These are phyloP conservation scores for Cyrtodaria siliqua DNA, from an alignment of 2,888 invertebrate genomes.

Conservation along the genomic window DNA sequence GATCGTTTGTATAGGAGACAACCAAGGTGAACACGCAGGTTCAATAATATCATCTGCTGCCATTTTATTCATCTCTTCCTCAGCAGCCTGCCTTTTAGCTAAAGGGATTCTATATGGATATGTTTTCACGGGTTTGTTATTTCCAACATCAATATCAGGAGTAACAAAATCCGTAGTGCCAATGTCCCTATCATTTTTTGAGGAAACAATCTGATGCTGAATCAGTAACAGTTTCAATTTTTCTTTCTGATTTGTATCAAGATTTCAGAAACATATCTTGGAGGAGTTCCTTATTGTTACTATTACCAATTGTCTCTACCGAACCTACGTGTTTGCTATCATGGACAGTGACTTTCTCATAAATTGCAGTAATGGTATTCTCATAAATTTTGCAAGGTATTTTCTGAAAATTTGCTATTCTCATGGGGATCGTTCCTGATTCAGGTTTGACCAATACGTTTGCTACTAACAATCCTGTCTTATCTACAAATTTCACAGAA, in stretches of 20 bases:
- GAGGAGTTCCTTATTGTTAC: neutral
- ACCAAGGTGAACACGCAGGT: slow-evolving; percentile 51
- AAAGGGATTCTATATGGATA: no score
- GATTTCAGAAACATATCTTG: neutral
- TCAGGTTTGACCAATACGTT: slow-evolving; percentile 17
- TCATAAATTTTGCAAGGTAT: neutral
- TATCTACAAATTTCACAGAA: slow-evolving; percentile 15
- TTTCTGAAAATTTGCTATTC: slow-evolving; percentile 14
- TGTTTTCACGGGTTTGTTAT: slow-evolving; percentile 33
- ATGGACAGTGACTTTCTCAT: neutral
- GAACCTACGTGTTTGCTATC: neutral
- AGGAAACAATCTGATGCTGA: slow-evolving; percentile 18
- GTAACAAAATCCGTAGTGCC: slow-evolving; percentile 16
- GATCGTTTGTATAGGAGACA: slow-evolving; percentile 54
- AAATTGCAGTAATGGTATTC: slow-evolving; percentile 11
- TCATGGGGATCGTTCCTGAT: neutral
- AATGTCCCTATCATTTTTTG: slow-evolving; percentile 18
- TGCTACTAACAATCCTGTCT: slow-evolving; percentile 28
- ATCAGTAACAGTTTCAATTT: slow-evolving; percentile 17
- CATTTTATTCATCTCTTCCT: slow-evolving; percentile 49
- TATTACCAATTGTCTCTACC: neutral
- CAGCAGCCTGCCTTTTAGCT: slow-evolving; percentile 34
- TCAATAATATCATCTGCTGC: slow-evolving; percentile 24
- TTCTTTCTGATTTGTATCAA: slow-evolving; percentile 3
- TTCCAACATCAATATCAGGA: slow-evolving; percentile 43